Evolutionary conservation across 2,888 invertebrate genomes (phyloP).

Genomic region (Cephus runcator): DNA sequence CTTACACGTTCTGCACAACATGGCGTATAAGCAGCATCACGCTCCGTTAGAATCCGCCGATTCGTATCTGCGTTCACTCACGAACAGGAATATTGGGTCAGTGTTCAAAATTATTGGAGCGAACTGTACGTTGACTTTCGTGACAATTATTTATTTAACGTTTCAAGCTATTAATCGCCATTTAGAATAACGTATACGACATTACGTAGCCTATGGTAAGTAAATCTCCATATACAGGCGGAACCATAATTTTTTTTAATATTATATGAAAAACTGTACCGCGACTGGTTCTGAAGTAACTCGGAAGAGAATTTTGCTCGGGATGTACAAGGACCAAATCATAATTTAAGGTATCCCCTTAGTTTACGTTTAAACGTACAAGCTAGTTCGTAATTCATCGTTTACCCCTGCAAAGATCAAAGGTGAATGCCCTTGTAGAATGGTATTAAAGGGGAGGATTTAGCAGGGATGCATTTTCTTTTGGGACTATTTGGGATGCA

Average conservation of each 20-base stretch:
- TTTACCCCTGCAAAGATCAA: neutral
- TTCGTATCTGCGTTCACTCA: neutral
- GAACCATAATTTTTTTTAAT: neutral
- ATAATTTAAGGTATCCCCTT: neutral
- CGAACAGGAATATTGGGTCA: neutral
- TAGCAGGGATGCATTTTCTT: neutral
- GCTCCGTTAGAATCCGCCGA: neutral
- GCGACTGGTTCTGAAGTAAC: neutral
- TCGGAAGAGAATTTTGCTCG: neutral
- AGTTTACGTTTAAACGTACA: neutral
- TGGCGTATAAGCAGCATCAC: neutral
- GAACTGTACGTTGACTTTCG: neutral
- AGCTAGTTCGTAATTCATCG: neutral
- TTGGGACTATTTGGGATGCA: neutral
- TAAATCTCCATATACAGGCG: neutral
- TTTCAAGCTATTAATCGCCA: neutral
- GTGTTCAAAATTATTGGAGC: neutral
- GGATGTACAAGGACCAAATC: neutral
- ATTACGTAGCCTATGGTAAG: neutral
- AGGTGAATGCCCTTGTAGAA: neutral
- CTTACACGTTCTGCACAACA: conserved; percentile 27
- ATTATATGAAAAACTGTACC: neutral
- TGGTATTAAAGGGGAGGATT: neutral
- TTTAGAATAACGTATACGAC: neutral
- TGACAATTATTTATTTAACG: neutral